A percentile compares a stretch with the other conserved stretches of the same genome.
phyloP scores from a whole-genome alignment of 2,797 vertebrate genomes.

The Galago senegalensis region DNA sequence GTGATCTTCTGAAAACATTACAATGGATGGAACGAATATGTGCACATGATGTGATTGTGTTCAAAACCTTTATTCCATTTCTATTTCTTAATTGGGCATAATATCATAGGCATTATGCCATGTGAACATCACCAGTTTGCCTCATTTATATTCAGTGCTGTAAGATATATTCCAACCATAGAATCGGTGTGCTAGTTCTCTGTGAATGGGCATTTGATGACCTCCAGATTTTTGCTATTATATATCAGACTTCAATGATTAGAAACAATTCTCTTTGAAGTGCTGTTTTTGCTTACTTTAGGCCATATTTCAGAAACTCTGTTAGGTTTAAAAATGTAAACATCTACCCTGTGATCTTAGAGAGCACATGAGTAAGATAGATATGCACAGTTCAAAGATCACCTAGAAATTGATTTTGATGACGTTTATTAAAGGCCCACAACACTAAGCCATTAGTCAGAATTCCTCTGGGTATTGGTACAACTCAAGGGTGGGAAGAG shows the following conservation, averaged over 20 bases:
- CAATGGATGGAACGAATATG: too few species aligned
- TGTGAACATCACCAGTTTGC: background rate
- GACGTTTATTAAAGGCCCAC: background rate
- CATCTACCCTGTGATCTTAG: background rate
- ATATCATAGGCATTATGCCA: background rate
- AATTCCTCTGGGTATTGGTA: background rate
- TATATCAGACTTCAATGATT: background rate
- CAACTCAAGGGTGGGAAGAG: background rate
- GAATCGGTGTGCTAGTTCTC: background rate
- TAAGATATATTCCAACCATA: background rate
- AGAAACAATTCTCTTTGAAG: slow-evolving; percentile 9
- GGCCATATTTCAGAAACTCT: background rate
- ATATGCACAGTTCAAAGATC: background rate
- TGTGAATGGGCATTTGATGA: background rate
- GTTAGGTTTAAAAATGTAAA: background rate
- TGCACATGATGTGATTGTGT: background rate
- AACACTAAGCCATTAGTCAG: background rate
- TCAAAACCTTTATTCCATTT: background rate
- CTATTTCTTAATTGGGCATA: background rate
- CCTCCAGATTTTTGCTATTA: background rate
- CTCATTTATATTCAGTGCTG: background rate
- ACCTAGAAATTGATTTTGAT: background rate
- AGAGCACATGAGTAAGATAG: background rate
- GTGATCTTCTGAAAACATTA: background rate
- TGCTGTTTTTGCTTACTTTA: background rate